phyloP scores from a whole-genome alignment of 2,888 invertebrate genomes.

The Platypus cylindrus region DNA sequence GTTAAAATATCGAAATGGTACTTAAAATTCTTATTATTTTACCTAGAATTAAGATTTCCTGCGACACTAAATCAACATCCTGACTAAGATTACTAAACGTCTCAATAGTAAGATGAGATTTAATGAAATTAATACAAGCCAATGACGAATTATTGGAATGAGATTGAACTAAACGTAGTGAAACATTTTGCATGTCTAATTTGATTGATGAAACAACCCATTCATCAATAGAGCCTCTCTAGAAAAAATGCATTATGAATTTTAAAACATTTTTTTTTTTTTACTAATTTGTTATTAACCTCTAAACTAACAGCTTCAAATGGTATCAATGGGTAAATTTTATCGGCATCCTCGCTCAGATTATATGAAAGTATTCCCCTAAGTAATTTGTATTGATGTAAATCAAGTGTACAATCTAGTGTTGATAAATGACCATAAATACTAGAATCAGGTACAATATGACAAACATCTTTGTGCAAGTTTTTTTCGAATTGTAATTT shows the following conservation, averaged over 20 bases:
- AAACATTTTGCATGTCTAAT: conserved; percentile 77
- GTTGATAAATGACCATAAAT: conserved; percentile 77
- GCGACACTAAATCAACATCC: conserved; percentile 85
- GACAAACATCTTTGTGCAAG: conserved; percentile 44
- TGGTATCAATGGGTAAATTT: conserved; percentile 37
- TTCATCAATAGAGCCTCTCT: conserved; percentile 36
- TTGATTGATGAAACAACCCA: conserved; percentile 72
- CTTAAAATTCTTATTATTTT: conserved; percentile 1
- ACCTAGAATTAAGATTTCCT: conserved; percentile 68
- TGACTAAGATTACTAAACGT: conserved; percentile 78
- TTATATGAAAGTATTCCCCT: conserved; percentile 80
- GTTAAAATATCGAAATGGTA: conserved; percentile 44
- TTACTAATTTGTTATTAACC: conserved; percentile 17
- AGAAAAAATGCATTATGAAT: conserved; percentile 13
- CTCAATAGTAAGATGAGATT: conserved; percentile 75
- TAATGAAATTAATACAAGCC: conserved; percentile 84
- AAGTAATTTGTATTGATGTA: conserved; percentile 76
- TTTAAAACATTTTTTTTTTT: background rate
- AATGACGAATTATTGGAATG: conserved; percentile 47
- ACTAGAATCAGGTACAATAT: conserved; percentile 66
- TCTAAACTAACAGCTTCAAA: conserved; percentile 24
- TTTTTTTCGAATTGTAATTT: conserved; percentile 73
- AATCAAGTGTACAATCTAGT: conserved; percentile 68
- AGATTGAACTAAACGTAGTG: conserved; percentile 53
- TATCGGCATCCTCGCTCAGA: conserved; percentile 73